Evolutionary conservation across 2,113 vertebrate species (phyloP).

Genomic region (Gasterosteus aculeatus): DNA sequence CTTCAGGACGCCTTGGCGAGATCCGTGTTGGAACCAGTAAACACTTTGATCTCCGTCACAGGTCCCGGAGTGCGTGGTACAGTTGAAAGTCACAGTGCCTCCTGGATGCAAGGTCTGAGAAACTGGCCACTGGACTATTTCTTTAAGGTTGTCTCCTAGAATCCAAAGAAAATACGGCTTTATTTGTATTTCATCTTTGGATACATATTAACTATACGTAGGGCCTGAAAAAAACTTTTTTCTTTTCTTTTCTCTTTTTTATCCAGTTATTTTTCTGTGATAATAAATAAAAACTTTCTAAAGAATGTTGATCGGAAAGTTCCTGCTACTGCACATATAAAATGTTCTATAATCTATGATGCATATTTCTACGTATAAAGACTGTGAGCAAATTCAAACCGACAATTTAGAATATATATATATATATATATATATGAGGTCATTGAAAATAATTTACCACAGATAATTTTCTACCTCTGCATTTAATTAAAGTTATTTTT

Average conservation of each 20-base stretch:
- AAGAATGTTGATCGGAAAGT: neutral
- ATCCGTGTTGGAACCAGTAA: constrained; percentile 10
- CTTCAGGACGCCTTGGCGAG: constrained; percentile 55
- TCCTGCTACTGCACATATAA: neutral
- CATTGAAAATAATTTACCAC: neutral
- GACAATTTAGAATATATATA: neutral
- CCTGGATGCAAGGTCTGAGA: constrained; percentile 2
- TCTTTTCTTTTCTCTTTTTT: neutral
- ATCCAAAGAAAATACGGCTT: neutral
- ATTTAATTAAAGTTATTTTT: neutral
- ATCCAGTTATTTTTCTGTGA: neutral
- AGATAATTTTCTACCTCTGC: neutral
- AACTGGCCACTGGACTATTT: neutral
- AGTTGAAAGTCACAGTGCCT: constrained; percentile 1
- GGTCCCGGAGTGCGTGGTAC: neutral
- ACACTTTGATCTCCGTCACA: constrained; percentile 4
- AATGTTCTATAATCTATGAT: neutral
- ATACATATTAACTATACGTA: neutral
- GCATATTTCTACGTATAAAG: neutral
- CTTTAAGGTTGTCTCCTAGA: neutral
- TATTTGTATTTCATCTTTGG: neutral
- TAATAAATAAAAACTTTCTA: neutral
- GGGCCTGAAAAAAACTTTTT: neutral
- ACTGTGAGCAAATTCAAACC: neutral
- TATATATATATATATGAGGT: neutral